Conservation (phyloP, 2,888 invertebrate genomes). For the Melitaea athalia region DNA sequence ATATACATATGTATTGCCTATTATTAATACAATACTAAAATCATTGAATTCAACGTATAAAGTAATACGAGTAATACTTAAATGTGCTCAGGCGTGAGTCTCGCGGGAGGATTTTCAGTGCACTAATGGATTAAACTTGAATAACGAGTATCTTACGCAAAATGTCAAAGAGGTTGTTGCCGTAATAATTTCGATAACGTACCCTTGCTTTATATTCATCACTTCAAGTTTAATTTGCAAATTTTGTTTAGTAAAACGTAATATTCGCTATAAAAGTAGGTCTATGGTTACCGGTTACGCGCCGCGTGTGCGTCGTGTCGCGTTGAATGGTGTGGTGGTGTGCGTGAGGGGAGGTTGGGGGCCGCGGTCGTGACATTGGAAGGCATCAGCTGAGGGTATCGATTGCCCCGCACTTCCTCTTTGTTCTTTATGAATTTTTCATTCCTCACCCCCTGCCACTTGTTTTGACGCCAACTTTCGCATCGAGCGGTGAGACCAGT, state of each 20-base stretch:
- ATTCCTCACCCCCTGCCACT: conserved; percentile 47
- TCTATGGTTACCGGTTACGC: conserved; percentile 15
- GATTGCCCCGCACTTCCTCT: conserved; percentile 71
- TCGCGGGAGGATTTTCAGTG: too few species aligned
- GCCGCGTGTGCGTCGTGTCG: conserved; percentile 30
- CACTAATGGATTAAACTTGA: conserved; percentile 4
- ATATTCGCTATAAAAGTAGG: conserved; percentile 4
- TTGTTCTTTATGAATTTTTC: conserved; percentile 76
- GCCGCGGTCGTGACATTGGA: conserved; percentile 77
- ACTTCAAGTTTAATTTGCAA: too few species aligned
- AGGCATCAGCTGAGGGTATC: conserved; percentile 77
- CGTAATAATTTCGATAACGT: too few species aligned
- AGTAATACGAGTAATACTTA: too few species aligned
- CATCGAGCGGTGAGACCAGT: conserved; percentile 1
- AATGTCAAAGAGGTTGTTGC: too few species aligned
- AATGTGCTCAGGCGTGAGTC: too few species aligned
- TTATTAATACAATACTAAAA: too few species aligned
- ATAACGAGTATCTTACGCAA: too few species aligned
- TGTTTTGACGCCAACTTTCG: conserved; percentile 44
- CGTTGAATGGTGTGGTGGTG: conserved; percentile 31
- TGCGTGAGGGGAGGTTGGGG: conserved; percentile 40
- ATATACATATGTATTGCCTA: too few species aligned
- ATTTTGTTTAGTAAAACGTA: neutral
- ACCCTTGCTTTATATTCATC: too few species aligned
- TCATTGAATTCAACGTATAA: too few species aligned